Evolutionary conservation across 1,140 invertebrate genomes (phyloP).

Genomic region (Cataglyphis hispanica): DNA sequence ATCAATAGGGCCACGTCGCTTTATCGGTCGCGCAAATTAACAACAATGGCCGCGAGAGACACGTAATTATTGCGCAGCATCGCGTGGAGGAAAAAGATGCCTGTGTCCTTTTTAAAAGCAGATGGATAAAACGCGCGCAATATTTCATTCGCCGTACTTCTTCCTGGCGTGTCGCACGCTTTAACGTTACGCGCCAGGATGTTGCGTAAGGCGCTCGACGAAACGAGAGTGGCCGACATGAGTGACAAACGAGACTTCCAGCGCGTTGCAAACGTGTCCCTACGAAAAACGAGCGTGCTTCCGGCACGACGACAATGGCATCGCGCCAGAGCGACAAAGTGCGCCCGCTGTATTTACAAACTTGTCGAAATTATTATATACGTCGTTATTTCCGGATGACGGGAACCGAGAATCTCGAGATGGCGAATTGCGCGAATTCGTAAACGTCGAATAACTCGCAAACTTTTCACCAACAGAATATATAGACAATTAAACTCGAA

Average conservation of each 20-base stretch:
- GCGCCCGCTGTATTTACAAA: conserved; percentile 15
- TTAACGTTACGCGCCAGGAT: conserved; percentile 53
- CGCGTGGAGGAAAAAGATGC: neutral
- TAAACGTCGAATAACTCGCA: neutral
- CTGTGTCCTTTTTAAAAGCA: neutral
- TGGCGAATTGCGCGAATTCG: too few relatives aligned
- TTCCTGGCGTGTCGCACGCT: conserved; percentile 39
- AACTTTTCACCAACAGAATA: neutral
- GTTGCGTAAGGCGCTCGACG: conserved; percentile 58
- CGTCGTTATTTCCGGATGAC: conserved; percentile 5
- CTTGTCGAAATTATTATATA: conserved; percentile 27
- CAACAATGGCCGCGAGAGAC: conserved; percentile 55
- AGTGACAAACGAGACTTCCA: conserved; percentile 59
- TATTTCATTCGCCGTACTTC: conserved; percentile 27
- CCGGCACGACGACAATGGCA: conserved; percentile 64
- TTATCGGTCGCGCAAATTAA: conserved; percentile 52
- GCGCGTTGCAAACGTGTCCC: conserved; percentile 39
- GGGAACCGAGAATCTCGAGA: neutral
- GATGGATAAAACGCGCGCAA: conserved; percentile 10
- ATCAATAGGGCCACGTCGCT: conserved; percentile 44
- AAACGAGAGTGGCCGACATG: conserved; percentile 46
- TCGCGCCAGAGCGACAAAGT: conserved; percentile 48
- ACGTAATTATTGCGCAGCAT: conserved; percentile 43
- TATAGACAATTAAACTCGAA: neutral
- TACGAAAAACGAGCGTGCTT: conserved; percentile 61